Percentiles rank a stretch among this genome's conserved stretches.
Conservation (phyloP, 2,797 vertebrate genomes). For the Moxostoma hubbsi region DNA sequence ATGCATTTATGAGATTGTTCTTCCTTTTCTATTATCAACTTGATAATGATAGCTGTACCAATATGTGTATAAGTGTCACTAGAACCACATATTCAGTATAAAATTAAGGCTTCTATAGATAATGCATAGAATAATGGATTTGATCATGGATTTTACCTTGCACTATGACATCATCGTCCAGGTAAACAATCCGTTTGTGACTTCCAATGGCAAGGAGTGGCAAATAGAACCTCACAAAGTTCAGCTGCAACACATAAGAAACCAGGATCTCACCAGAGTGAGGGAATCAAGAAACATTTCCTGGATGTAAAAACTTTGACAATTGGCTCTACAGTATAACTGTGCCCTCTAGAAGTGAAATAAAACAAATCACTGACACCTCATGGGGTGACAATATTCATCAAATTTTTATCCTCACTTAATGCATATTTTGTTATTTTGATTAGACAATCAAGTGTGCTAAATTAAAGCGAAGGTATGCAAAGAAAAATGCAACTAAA, state of each 20-base stretch:
- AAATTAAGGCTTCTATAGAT: neutral
- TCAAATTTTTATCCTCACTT: too few relatives aligned
- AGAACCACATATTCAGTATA: neutral
- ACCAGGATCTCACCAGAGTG: neutral
- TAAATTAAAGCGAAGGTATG: too few relatives aligned
- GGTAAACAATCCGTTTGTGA: constrained; percentile 90
- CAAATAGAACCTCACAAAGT: constrained; percentile 95
- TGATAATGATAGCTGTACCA: neutral
- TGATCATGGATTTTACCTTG: constrained; percentile 75
- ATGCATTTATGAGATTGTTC: neutral
- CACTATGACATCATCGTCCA: constrained; percentile 95
- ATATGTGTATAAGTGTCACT: neutral
- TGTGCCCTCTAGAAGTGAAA: too few relatives aligned
- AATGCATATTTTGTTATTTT: too few relatives aligned
- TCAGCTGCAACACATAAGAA: constrained; percentile 80
- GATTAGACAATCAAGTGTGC: too few relatives aligned
- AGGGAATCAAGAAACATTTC: too few relatives aligned
- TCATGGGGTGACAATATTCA: too few relatives aligned
- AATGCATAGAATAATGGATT: neutral
- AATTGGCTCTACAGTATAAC: too few relatives aligned
- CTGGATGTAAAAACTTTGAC: too few relatives aligned
- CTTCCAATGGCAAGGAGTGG: constrained; percentile 84
- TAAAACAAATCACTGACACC: too few relatives aligned
- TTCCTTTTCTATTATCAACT: too few relatives aligned
- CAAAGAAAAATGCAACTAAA: too few relatives aligned